Percentiles rank a stretch among this genome's conserved stretches.
Evolutionary conservation across 2,113 vertebrate genomes (phyloP).

Genomic region (Dipodomys stephensi): DNA sequence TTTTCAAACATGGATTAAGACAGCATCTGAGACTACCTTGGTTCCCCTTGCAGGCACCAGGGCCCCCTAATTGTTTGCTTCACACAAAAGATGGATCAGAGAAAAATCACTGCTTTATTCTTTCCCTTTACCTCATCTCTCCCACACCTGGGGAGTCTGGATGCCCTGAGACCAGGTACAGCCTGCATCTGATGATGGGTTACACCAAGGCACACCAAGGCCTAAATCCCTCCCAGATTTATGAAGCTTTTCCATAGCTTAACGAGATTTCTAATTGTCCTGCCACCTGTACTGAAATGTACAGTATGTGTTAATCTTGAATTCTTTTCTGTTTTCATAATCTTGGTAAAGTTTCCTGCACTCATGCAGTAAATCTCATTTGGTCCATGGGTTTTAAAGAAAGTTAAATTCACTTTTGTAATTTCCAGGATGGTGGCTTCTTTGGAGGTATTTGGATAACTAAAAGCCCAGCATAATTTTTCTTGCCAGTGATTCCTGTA

Average conservation of each 20-base stretch:
- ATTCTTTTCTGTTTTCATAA: slow-evolving; percentile 84
- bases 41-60: neutral
- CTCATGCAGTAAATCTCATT: slow-evolving; percentile 82
- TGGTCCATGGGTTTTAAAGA: slow-evolving; percentile 28
- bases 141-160: slow-evolving; percentile 60
- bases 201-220: slow-evolving; percentile 54
- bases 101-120: slow-evolving; percentile 64
- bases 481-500: neutral
- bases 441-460: neutral
- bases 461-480: neutral
- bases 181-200: slow-evolving; percentile 70
- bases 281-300: slow-evolving; percentile 75
- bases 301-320: slow-evolving; percentile 79
- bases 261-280: slow-evolving; percentile 81
- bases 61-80: slow-evolving; percentile 61
- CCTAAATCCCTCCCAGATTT: slow-evolving; percentile 77
- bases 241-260: slow-evolving; percentile 75
- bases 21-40: neutral
- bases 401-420: slow-evolving; percentile 63
- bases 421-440: neutral
- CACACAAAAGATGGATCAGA: slow-evolving; percentile 71
- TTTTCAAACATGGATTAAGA: neutral
- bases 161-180: slow-evolving; percentile 8
- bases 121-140: slow-evolving; percentile 44
- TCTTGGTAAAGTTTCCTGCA: slow-evolving; percentile 82